Evolutionary conservation across 2,888 invertebrate genomes (phyloP), one percentile per base, ranked within the genome.

Genomic region (Hyalella azteca): DNA sequence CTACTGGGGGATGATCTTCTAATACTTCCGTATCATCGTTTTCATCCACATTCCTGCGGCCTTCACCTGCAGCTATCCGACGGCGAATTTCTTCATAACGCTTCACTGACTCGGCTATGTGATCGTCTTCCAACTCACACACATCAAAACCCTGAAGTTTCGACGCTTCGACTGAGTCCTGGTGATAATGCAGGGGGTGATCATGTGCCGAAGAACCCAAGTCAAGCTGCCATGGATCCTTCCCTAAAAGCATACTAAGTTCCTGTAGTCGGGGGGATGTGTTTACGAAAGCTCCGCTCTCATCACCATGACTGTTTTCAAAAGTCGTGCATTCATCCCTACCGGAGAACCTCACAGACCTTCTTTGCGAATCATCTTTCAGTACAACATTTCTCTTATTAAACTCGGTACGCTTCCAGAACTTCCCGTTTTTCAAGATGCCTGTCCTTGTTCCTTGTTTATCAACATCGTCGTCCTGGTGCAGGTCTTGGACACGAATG

Each of bases 361-460:
- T 79, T 19, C 79, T 77, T 13, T 81, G 80, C 48, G 79, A 79
- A n/a, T 78, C 73, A 40, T 48, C 48, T 26, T 40, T 50, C 78
- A 81, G 80, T 19, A 22, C 32, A 19, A 75, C 54, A 49, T 50
- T 59, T 54, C 77, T 80, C 49, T 73, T 79, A 50, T 75, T 39
- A 82, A 90, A 90, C 50, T 89, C 85, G n/a, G 85, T 87, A 81
- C 91, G 91, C 86, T 93, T 93, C 93, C 94, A 93, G 19, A 94
- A 89, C 82, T 93, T 90, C 11, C 94, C 93, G 19, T 94, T 93
- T 87, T 94, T 94, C 4, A 94, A 89, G 81, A 94, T 94, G 40
- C 94, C 94, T 73, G 92, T 92, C 66, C 86, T 86, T 77, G 83
- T 79, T 50, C 82, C 81, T 7, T 60, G 48, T 39, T 81, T 80